These are phyloP conservation scores for Pitta sordida DNA, from an alignment of 2,113 vertebrate species.

Conservation along the genomic window DNA sequence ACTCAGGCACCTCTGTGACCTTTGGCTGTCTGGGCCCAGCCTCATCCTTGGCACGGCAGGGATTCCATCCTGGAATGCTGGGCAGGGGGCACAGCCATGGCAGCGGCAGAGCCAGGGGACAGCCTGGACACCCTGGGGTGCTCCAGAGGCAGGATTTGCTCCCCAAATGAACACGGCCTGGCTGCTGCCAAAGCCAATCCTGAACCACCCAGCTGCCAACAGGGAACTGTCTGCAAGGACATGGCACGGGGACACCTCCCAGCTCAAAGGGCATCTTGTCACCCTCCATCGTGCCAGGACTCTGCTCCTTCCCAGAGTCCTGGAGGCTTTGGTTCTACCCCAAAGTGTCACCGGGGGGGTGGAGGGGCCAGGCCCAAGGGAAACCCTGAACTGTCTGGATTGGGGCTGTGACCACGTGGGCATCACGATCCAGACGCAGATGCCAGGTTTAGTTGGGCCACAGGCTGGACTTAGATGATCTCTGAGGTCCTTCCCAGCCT, in stretches of 20 bases:
- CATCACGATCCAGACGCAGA: no score
- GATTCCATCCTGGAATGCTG: accelerated
- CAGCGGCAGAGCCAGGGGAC: background rate
- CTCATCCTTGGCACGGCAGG: background rate
- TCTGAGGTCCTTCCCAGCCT: no score
- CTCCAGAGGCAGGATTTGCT: background rate
- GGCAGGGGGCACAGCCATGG: background rate
- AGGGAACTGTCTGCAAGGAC: background rate
- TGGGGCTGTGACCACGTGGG: no score
- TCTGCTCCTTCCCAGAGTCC: background rate
- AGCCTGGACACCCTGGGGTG: background rate
- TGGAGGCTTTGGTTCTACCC: background rate
- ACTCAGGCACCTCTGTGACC: background rate
- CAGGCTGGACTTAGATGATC: no score
- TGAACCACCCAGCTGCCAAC: background rate
- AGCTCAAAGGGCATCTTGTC: background rate
- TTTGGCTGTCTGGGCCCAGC: background rate
- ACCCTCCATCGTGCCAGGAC: background rate
- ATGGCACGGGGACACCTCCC: background rate
- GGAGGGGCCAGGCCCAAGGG: background rate
- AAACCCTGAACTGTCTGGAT: no score
- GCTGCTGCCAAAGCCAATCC: no score
- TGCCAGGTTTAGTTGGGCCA: no score
- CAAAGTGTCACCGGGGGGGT: accelerated
- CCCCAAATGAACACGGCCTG: background rate